phyloP scores from a whole-genome alignment of 2,888 invertebrate genomes.

The Idaea aversata region DNA sequence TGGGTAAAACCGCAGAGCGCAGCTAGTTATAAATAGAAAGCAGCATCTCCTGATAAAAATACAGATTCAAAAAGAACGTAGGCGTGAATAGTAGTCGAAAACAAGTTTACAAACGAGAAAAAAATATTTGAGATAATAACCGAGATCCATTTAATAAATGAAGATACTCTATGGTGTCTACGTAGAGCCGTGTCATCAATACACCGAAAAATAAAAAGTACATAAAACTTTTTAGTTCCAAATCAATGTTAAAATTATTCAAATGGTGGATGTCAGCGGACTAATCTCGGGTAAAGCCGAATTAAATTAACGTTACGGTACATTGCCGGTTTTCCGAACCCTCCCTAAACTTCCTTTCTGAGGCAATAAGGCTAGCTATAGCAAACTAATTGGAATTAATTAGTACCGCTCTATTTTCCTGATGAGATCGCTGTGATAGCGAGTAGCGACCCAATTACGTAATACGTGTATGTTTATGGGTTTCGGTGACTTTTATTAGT shows the following conservation, averaged over 20 bases:
- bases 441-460: slow-evolving; percentile 23
- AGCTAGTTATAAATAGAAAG: not conserved
- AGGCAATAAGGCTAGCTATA: slow-evolving; percentile 46
- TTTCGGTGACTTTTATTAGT: not conserved
- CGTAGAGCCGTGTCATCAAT: slow-evolving; percentile 15
- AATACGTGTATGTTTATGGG: slow-evolving; percentile 15
- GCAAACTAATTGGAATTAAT: slow-evolving; percentile 64
- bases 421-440: slow-evolving; percentile 39
- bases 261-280: slow-evolving; percentile 50
- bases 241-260: slow-evolving; percentile 63
- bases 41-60: not conserved
- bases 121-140: slow-evolving; percentile 1
- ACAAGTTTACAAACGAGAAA: not conserved
- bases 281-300: slow-evolving; percentile 47
- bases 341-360: slow-evolving; percentile 43
- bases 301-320: slow-evolving; percentile 62
- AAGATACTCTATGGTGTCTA: not conserved
- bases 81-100: not conserved
- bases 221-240: slow-evolving; percentile 40
- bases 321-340: slow-evolving; percentile 63
- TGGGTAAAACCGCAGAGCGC: not conserved
- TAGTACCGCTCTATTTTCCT: slow-evolving; percentile 47
- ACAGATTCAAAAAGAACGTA: not conserved
- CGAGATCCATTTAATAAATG: not conserved
- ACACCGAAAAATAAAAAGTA: slow-evolving; percentile 30